phyloP scores from a whole-genome alignment of 2,888 invertebrate species.

The Sipha maydis region DNA sequence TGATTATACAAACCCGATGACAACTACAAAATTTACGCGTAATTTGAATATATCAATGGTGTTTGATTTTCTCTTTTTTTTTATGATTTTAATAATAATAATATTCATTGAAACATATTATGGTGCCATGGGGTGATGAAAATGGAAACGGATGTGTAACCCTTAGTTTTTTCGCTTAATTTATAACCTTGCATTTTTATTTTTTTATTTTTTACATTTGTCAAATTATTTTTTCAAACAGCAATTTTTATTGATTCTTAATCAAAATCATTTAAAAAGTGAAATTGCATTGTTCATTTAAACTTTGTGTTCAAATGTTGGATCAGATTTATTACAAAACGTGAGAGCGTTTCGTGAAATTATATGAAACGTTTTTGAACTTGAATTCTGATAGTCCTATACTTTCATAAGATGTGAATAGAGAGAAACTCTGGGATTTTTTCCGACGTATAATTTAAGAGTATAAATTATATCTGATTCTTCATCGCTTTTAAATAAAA shows the following conservation, averaged over 20 bases:
- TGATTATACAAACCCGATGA: conserved; percentile 41
- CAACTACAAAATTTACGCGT: neutral
- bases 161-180: conserved; percentile 17
- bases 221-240: neutral
- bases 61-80: conserved; percentile 13
- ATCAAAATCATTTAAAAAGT: neutral
- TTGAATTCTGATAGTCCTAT: neutral
- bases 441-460: neutral
- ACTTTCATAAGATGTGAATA: neutral
- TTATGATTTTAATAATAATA: neutral
- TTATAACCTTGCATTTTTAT: neutral
- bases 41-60: neutral
- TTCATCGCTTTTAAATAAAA: too few species aligned
- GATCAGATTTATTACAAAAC: neutral
- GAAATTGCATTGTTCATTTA: neutral
- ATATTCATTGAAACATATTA: neutral
- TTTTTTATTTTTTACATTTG: too few species aligned
- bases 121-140: neutral
- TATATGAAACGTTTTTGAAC: neutral
- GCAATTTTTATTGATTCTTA: neutral
- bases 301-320: neutral
- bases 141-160: neutral
- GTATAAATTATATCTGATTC: too few species aligned
- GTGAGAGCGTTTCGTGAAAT: neutral
- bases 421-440: neutral